Percentiles rank a stretch among this genome's conserved stretches.
Evolutionary conservation across 92 coral and sea anemone genomes (phyloP).

Genomic region (Hydrozoanthus gracilis): DNA sequence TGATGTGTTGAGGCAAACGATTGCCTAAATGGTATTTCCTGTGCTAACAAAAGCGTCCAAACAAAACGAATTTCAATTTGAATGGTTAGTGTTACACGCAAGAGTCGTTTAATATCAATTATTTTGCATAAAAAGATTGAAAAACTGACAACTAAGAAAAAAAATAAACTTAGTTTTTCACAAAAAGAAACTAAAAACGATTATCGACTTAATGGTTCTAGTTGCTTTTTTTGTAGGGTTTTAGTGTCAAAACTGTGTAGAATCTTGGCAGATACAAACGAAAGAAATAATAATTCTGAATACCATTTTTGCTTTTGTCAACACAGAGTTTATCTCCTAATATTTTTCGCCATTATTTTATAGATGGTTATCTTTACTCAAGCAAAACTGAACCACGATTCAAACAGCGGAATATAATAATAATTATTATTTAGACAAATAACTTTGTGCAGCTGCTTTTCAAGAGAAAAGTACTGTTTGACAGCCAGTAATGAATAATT

Average conservation of each 20-base stretch:
- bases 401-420: too few relatives aligned
- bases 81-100: conserved; percentile 15
- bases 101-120: conserved; percentile 1
- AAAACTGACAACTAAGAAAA: neutral
- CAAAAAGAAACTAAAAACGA: too few relatives aligned
- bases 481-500: neutral
- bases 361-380: too few relatives aligned
- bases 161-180: neutral
- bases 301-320: too few relatives aligned
- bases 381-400: too few relatives aligned
- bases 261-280: too few relatives aligned
- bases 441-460: neutral
- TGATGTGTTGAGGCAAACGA: conserved; percentile 25
- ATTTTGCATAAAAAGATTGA: neutral
- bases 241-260: neutral
- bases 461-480: conserved; percentile 3
- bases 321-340: too few relatives aligned
- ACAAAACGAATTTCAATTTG: conserved; percentile 12
- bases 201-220: neutral
- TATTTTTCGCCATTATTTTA: too few relatives aligned
- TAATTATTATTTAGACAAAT: too few relatives aligned
- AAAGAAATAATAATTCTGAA: too few relatives aligned
- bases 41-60: conserved; percentile 18
- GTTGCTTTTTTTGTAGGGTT: neutral
- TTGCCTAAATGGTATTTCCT: neutral